Evolutionary conservation across 2,113 vertebrate species (phyloP), one percentile per base, ranked within the genome.

Genomic region (Sula dactylatra): DNA sequence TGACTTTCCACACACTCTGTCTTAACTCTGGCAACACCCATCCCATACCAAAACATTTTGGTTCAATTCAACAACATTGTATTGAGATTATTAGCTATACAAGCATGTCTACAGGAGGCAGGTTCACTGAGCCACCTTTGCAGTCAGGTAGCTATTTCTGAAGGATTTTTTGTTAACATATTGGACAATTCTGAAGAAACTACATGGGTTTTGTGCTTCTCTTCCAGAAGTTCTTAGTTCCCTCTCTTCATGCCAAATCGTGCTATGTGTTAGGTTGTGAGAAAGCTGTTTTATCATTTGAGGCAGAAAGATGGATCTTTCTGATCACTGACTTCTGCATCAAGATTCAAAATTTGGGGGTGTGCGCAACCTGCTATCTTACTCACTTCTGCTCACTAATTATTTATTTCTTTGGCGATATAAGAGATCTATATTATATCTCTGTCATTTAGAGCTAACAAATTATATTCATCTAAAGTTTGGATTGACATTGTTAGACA

Each of bases 291-390:
- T 97, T 82, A 93, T 97, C 95, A 96, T 97, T 95, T 13, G 6
- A 96, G 93, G 88, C 91, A 96, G 91, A 97, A 85, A 95, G 58
- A 94, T 96, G 86, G 91, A 95, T 96, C 78, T 86, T 96, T 96
- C 87, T 94, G 45, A 86, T 90, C 18, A 7, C 78, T 89, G 78
- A 80, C 52, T 97, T 96, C 59, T 88, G 27, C 80, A 65, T 86
- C 89, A 90, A 82, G 88, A 96, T 82, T 93, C 93, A 89, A 86
- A 96, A 94, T 95, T 88, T 87, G 93, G 47, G 76, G 92, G 47
- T 90, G 81, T 93, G 56, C 87, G 96, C 80, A 95, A 82, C 86
- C 81, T 97, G 82, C 90, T 94, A 26, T 96, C 96, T 96, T 86
- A 76, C 74, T 94, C 93, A 92, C 32, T 90, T 97, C 82, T 93